Conservation (phyloP, 2,888 invertebrate species). For the Netelia melanura region DNA sequence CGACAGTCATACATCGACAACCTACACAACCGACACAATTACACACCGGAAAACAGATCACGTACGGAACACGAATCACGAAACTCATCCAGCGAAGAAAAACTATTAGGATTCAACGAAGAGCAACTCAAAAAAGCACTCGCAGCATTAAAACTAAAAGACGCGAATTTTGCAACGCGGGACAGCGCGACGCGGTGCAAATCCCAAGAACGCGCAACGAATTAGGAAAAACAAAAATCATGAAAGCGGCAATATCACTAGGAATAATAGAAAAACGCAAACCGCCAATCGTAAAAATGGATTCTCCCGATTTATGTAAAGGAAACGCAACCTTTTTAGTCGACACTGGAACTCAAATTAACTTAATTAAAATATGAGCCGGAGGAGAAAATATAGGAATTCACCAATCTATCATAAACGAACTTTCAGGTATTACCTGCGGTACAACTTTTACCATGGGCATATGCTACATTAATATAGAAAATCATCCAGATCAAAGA, state of each 20-base stretch:
- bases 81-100: background rate
- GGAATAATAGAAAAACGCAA: constrained; percentile 12
- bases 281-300: constrained; percentile 22
- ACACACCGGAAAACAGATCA: background rate
- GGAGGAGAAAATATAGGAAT: background rate
- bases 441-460: background rate
- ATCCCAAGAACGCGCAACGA: constrained; percentile 19
- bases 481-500: constrained; percentile 22
- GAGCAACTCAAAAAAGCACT: background rate
- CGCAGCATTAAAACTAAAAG: constrained; percentile 8
- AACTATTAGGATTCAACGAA: background rate
- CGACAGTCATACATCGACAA: background rate
- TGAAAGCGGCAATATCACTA: background rate
- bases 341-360: constrained; percentile 36
- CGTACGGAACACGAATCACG: background rate
- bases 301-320: background rate
- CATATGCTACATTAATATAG: background rate
- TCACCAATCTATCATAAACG: background rate
- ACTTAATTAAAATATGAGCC: constrained; percentile 2
- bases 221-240: background rate
- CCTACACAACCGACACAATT: background rate
- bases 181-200: constrained; percentile 34
- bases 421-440: background rate
- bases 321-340: constrained; percentile 2
- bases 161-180: constrained; percentile 10